Evolutionary conservation across 2,888 invertebrate genomes (phyloP).

Genomic region (Ophioninae sp.): DNA sequence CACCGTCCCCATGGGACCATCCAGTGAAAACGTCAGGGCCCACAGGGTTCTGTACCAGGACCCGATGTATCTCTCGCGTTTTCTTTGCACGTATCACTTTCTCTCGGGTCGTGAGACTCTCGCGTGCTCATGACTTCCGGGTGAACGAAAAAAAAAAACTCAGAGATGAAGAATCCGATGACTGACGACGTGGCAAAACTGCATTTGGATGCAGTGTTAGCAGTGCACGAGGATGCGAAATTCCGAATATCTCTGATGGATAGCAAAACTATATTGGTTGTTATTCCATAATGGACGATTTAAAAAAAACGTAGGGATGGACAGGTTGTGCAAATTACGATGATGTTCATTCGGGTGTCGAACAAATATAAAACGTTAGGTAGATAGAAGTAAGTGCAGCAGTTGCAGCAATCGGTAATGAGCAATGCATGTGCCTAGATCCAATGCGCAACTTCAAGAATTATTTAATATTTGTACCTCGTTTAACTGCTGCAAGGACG

Average conservation of each 20-base stretch:
- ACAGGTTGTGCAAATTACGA: background rate
- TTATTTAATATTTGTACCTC: background rate
- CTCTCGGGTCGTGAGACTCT: conserved; percentile 68
- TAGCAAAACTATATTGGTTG: background rate
- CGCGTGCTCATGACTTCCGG: conserved; percentile 70
- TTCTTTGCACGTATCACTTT: conserved; percentile 69
- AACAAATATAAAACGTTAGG: background rate
- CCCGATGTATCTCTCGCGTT: conserved; percentile 44
- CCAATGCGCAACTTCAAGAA: background rate
- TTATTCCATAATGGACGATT: background rate
- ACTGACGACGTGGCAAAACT: conserved; percentile 59
- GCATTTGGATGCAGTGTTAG: conserved; percentile 23
- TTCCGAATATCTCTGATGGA: background rate
- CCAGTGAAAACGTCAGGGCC: conserved; percentile 21
- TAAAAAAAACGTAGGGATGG: background rate
- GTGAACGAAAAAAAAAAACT: conserved; percentile 65
- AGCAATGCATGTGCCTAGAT: background rate
- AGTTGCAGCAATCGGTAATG: background rate
- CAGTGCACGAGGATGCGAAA: background rate
- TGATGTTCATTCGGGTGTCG: background rate
- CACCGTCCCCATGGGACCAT: conserved; percentile 56
- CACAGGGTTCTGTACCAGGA: conserved; percentile 53
- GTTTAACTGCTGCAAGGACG: conserved; percentile 68
- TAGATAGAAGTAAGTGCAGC: background rate
- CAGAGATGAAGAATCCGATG: conserved; percentile 60